phyloP scores from a whole-genome alignment of 2,888 invertebrate genomes.

The Lasiommata megera region DNA sequence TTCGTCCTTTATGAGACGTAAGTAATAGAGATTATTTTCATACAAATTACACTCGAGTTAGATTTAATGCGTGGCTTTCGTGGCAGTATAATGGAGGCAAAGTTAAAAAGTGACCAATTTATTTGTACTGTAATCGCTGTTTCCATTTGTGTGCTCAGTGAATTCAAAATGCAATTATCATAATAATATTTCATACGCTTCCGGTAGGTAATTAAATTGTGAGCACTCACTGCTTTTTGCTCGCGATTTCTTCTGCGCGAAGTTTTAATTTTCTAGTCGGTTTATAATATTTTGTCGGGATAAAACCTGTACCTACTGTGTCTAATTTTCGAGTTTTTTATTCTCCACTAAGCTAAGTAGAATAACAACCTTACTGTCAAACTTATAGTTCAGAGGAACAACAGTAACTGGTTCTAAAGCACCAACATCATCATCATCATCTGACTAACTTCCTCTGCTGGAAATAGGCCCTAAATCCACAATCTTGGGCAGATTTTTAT shows the following conservation, averaged over 20 bases:
- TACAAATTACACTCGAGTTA: slow-evolving; percentile 20
- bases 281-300: too few species aligned
- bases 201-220: background rate
- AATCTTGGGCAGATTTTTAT: too few species aligned
- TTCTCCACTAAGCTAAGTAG: too few species aligned
- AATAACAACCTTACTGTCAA: too few species aligned
- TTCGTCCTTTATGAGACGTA: slow-evolving; percentile 20
- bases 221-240: background rate
- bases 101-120: slow-evolving; percentile 4
- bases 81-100: background rate
- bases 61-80: slow-evolving; percentile 11
- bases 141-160: slow-evolving; percentile 5
- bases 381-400: too few species aligned
- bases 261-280: too few species aligned
- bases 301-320: too few species aligned
- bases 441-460: too few species aligned
- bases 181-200: background rate
- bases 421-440: too few species aligned
- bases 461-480: too few species aligned
- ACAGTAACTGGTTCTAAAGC: too few species aligned
- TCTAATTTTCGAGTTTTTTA: too few species aligned
- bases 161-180: slow-evolving; percentile 1
- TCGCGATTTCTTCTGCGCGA: background rate
- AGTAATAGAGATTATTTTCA: slow-evolving; percentile 27
- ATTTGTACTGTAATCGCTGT: background rate